Base-by-base conservation (phyloP, 1,140 invertebrate genomes). In the Neodiprion lecontei region DNA sequence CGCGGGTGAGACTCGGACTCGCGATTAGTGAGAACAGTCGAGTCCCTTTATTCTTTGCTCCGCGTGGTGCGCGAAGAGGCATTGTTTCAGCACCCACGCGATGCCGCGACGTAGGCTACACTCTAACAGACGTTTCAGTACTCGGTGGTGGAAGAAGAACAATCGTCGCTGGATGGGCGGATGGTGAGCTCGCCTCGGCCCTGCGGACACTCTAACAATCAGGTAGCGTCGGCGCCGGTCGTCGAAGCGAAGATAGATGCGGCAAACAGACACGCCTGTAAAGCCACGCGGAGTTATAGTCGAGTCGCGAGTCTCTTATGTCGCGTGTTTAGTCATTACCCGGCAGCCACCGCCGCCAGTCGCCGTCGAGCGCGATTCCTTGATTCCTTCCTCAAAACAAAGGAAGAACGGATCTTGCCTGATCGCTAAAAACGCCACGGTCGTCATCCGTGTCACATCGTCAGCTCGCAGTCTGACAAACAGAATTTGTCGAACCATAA, bases 301-400 rank as follows among this genome's bases (percentile, higher is more conserved):
- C 53, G 4, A 61, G 53, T 61, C 53, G 53, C 53, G 53, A 14
- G 53, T 61, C 10, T 53, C 17, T 40, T 40, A 40, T 21, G 17
- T 21, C 17, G 28, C 5, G 28, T 3, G 28, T 40, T 40, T 40
- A 88, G 87, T 88, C 87, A 87, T 86, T 84, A 86, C 86, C 83
- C 85, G 87, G 84, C 87, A 86, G 87, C 81, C 85, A 84, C 79
- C 82, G 85, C 83, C 82, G 85, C 79, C 80, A 82, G 84, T 79
- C 80, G 79, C 75, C 77, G 84, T 79, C 80, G 79, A 74, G 77
- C 76, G 78, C 77, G 76, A 75, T 73, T 75, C 78, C 74, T 79
- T 69, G 61, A 76, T 71, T 66, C 73, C 74, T 76, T 61, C 53
- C n/a, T 61, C 5, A 61, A 61, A 61, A 61, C 53, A 61, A 61